Evolutionary conservation across 1,140 invertebrate genomes (phyloP).

Genomic region (Brachionus rotundiformis): DNA sequence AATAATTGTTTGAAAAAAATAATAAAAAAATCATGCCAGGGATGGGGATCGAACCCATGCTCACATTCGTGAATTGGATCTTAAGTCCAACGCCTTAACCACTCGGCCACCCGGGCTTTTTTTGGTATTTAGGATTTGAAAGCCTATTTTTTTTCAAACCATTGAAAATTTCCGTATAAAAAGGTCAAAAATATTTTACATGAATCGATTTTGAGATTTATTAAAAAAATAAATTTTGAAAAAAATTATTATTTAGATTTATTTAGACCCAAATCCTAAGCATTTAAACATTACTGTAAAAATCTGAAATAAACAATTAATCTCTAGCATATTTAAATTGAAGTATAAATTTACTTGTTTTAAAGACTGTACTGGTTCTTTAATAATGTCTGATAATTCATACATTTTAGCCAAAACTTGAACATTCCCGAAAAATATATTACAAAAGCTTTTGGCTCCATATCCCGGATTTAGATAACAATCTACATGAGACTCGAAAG

Average conservation of each 20-base stretch:
- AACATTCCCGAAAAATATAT: background rate
- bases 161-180: no score
- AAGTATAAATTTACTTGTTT: slow-evolving; percentile 1
- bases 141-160: no score
- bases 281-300: background rate
- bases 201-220: no score
- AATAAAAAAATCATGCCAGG: slow-evolving; percentile 15
- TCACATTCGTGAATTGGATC: slow-evolving; percentile 51
- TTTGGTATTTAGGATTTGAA: no score
- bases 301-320: background rate
- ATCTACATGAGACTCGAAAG: slow-evolving; percentile 25
- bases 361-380: background rate
- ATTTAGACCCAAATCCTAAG: background rate
- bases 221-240: no score
- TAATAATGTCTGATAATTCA: background rate
- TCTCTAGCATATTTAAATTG: no score
- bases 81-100: slow-evolving; percentile 51
- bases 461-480: slow-evolving; percentile 12
- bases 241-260: background rate
- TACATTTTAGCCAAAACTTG: background rate
- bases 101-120: slow-evolving; percentile 45
- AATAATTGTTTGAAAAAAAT: background rate
- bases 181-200: no score
- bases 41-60: slow-evolving; percentile 51
- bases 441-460: slow-evolving; percentile 24